Evolutionary conservation across 2,797 vertebrate species (phyloP).

Genomic region (Pipistrellus pipistrellus): DNA sequence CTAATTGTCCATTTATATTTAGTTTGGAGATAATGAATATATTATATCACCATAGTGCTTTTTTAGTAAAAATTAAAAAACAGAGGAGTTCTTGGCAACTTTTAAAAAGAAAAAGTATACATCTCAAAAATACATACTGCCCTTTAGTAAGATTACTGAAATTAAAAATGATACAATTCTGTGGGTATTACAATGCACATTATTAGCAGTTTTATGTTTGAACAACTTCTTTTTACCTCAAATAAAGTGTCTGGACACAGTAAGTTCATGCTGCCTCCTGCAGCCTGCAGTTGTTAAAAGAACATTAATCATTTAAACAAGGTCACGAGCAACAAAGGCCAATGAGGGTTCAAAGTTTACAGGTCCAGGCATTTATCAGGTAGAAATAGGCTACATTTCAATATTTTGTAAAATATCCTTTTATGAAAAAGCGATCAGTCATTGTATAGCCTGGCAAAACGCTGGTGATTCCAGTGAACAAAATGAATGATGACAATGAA

Average conservation of each 20-base stretch:
- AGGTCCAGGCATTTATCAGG: slow-evolving; percentile 94
- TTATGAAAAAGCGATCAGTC: slow-evolving; percentile 90
- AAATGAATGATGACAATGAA: slow-evolving; percentile 91
- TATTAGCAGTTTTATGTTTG: slow-evolving; percentile 80
- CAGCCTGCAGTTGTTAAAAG: slow-evolving; percentile 88
- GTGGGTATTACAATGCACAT: slow-evolving; percentile 63
- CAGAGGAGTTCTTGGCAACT: neutral
- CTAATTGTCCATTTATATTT: neutral
- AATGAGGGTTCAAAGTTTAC: slow-evolving; percentile 91
- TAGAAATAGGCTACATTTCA: slow-evolving; percentile 93
- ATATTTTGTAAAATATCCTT: slow-evolving; percentile 89
- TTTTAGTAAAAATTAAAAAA: slow-evolving; percentile 32
- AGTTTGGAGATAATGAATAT: slow-evolving; percentile 34
- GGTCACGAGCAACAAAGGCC: slow-evolving; percentile 95
- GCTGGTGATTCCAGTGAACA: slow-evolving; percentile 89
- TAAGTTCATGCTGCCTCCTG: slow-evolving; percentile 81
- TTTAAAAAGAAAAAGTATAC: slow-evolving; percentile 20
- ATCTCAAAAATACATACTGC: slow-evolving; percentile 76
- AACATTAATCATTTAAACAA: slow-evolving; percentile 93
- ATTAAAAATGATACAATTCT: slow-evolving; percentile 7
- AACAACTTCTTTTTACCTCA: slow-evolving; percentile 79
- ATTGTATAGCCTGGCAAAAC: slow-evolving; percentile 88
- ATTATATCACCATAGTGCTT: neutral
- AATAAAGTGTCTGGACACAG: slow-evolving; percentile 81
- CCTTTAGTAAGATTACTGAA: slow-evolving; percentile 64